Base-by-base conservation (phyloP, 2,797 vertebrate genomes). In the Megalops cyprinoides region DNA sequence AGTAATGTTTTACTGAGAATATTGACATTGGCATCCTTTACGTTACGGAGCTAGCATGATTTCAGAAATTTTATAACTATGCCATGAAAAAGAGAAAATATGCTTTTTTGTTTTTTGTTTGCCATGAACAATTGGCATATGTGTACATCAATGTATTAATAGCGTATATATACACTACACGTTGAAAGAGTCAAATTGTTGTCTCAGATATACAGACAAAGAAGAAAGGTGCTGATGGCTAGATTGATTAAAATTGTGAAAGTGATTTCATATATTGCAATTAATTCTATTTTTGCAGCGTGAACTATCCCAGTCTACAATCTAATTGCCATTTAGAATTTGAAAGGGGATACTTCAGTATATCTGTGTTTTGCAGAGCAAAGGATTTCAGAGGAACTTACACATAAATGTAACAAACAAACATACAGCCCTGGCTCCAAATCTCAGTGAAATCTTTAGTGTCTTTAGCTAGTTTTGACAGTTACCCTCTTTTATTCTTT, bases 341-440 rank as follows among this genome's bases (percentile, higher is more conserved):
- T 62, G n/a, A 3, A 62, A 69, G 20, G 1, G 37, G 5, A 39
- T 39, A 10, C 42, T n/a, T 69, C 14, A 69, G 37, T 23, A 6
- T 69, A 39, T 69, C 37, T 69, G n/a, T n/a, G n/a, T n/a, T n/a
- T n/a, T n/a, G n/a, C n/a, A 69, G 34, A 37, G 8, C 62, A 67
- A 4, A 5, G 12, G 67, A 18, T 20, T 37, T 67, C n/a, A n/a
- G n/a, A n/a, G n/a, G n/a, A n/a, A n/a, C n/a, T 62, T 62, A 62
- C 28, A 62, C 58, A 62, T 67, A 28, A 42, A 5, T 31, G 42
- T 69, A 1, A 39, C 23, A 31, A 69, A 23, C 23, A 42, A n/a
- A 42, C 20, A 42, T 23, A 42, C 5, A 14, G 34, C 20, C 69
- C 65, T 69, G 14, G 65, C 65, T 39, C 31, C 65, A 69, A 20